phyloP scores from a whole-genome alignment of 1,140 invertebrate species.

The Mercenaria mercenaria region DNA sequence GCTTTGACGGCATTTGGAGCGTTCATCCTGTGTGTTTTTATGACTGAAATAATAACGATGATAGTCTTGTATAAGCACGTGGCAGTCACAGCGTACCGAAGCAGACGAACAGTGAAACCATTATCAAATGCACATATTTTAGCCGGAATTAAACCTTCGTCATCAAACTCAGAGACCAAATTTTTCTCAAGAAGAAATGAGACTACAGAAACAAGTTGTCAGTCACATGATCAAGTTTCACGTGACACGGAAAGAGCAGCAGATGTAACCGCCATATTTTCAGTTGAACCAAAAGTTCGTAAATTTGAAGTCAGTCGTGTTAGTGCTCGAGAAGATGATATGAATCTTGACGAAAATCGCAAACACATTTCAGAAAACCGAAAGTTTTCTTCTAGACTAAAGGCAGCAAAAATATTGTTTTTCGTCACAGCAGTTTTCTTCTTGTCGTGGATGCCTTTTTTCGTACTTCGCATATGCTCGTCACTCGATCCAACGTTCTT shows the following conservation, averaged over 20 bases:
- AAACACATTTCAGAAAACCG: not conserved
- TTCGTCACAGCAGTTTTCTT: slow-evolving; percentile 60
- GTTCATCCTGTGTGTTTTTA: slow-evolving; percentile 35
- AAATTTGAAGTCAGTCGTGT: not conserved
- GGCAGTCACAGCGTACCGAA: slow-evolving; percentile 57
- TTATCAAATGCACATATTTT: slow-evolving; percentile 44
- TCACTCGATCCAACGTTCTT: slow-evolving; percentile 16
- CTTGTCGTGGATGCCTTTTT: slow-evolving; percentile 67
- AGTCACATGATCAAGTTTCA: not conserved
- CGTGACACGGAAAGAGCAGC: not conserved
- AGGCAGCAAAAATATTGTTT: slow-evolving; percentile 64
- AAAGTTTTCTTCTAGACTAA: slow-evolving; percentile 35
- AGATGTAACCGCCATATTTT: not conserved
- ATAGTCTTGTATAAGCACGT: slow-evolving; percentile 46
- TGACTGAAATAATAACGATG: slow-evolving; percentile 5
- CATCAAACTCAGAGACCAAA: not conserved
- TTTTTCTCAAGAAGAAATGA: not conserved
- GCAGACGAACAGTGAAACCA: not conserved
- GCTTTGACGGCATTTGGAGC: slow-evolving; percentile 36
- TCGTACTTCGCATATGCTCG: slow-evolving; percentile 40
- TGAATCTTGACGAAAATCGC: not conserved
- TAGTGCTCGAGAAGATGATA: not conserved
- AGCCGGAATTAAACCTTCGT: not conserved
- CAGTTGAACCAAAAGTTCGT: not conserved
- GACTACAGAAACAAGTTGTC: not conserved